Evolutionary conservation across 1,140 invertebrate genomes (phyloP).

Genomic region (Meteorus sp.): DNA sequence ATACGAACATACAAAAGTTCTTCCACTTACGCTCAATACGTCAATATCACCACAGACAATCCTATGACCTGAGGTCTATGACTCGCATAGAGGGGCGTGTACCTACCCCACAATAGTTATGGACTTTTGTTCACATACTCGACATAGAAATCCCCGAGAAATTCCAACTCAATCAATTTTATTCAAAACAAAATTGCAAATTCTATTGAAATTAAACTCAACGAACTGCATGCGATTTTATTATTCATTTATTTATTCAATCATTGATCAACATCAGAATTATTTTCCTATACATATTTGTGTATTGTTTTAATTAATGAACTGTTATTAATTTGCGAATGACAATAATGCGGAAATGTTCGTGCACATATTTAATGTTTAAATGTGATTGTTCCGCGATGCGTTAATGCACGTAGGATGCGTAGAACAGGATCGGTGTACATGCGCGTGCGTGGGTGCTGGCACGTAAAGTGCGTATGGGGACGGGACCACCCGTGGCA

Average conservation of each 20-base stretch:
- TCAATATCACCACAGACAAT: conserved; percentile 27
- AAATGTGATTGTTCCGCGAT: neutral
- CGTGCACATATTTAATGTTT: neutral
- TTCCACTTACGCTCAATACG: conserved; percentile 21
- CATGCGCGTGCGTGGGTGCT: conserved; percentile 33
- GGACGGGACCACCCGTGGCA: conserved; percentile 34
- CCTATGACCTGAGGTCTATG: conserved; percentile 27
- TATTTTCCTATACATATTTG: too few species aligned
- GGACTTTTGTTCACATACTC: conserved; percentile 11
- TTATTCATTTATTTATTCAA: too few species aligned
- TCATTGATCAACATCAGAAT: too few species aligned
- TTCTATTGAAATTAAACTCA: too few species aligned
- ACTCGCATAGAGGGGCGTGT: conserved; percentile 2
- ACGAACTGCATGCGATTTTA: too few species aligned
- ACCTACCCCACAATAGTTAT: neutral
- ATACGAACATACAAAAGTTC: too few species aligned
- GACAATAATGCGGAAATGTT: neutral
- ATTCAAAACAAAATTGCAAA: too few species aligned
- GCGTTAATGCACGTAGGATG: conserved; percentile 7
- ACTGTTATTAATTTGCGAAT: neutral
- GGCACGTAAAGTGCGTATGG: conserved; percentile 35
- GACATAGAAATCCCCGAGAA: neutral
- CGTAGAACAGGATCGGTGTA: conserved; percentile 24
- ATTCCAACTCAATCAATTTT: too few species aligned
- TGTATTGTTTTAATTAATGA: too few species aligned